phyloP scores from a whole-genome alignment of 2,888 invertebrate species.

The Drosophila gaucha region DNA sequence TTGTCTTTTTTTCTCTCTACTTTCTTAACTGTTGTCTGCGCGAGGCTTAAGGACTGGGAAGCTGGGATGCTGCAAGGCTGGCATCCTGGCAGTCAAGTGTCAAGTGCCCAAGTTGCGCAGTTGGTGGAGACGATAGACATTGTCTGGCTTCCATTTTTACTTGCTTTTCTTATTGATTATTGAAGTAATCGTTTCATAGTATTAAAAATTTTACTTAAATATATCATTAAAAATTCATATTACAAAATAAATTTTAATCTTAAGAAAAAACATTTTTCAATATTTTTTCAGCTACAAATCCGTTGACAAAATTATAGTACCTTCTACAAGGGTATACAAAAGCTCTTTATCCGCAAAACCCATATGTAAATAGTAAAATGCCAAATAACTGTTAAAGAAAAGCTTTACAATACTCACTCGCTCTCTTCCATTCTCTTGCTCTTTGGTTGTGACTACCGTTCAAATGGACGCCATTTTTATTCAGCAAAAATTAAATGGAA shows the following conservation, averaged over 20 bases:
- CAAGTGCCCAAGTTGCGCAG: constrained; percentile 53
- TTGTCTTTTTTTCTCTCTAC: constrained; percentile 11
- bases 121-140: constrained; percentile 27
- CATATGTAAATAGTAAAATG: neutral
- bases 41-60: no score
- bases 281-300: no score
- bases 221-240: neutral
- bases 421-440: neutral
- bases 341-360: neutral
- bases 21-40: constrained; percentile 11
- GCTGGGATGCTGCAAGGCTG: neutral
- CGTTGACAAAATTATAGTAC: neutral
- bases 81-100: constrained; percentile 40
- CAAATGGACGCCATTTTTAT: neutral
- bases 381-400: neutral
- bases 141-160: constrained; percentile 38
- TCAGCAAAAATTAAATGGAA: neutral
- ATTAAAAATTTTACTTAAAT: constrained; percentile 3
- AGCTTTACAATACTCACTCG: neutral
- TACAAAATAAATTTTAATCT: no score
- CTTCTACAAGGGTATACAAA: neutral
- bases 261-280: no score
- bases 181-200: constrained; percentile 26
- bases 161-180: constrained; percentile 24
- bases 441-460: neutral